Evolutionary conservation across 2,888 invertebrate genomes (phyloP).

Genomic region (Hesperia comma): DNA sequence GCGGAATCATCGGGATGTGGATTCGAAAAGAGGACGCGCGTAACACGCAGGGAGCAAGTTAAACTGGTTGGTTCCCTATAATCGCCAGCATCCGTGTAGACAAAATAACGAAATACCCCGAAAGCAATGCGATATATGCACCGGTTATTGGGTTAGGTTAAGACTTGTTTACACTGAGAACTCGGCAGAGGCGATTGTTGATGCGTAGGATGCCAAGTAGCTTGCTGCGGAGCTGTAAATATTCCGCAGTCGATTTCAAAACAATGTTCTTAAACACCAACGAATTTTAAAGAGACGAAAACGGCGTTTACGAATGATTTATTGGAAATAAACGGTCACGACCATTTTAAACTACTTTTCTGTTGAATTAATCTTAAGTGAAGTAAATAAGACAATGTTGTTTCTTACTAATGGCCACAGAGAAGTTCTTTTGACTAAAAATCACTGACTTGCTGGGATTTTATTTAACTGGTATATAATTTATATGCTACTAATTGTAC

Average conservation of each 20-base stretch:
- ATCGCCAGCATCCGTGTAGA: conserved; percentile 82
- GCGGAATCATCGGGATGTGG: conserved; percentile 28
- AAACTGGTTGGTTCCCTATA: conserved; percentile 62
- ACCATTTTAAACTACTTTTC: not conserved
- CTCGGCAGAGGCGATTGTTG: conserved; percentile 74
- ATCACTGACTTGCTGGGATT: not conserved
- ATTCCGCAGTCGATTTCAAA: conserved; percentile 56
- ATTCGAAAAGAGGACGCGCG: conserved; percentile 47
- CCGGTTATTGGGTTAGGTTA: conserved; percentile 82
- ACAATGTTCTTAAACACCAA: conserved; percentile 43
- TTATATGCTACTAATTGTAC: no score
- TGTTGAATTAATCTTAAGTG: no score
- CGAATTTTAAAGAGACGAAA: conserved; percentile 24
- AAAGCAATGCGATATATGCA: conserved; percentile 79
- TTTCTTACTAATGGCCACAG: no score
- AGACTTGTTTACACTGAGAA: conserved; percentile 72
- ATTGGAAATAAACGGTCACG: conserved; percentile 2
- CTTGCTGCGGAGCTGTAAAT: conserved; percentile 60
- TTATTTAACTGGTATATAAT: no score
- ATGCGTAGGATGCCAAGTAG: conserved; percentile 75
- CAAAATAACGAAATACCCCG: conserved; percentile 82
- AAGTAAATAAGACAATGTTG: no score
- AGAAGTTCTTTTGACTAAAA: no score
- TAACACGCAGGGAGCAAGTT: conserved; percentile 53
- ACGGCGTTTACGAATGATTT: not conserved